These are phyloP conservation scores for Drosophila lacertosa DNA, from an alignment of 1,140 invertebrate genomes.

Conservation along the genomic window DNA sequence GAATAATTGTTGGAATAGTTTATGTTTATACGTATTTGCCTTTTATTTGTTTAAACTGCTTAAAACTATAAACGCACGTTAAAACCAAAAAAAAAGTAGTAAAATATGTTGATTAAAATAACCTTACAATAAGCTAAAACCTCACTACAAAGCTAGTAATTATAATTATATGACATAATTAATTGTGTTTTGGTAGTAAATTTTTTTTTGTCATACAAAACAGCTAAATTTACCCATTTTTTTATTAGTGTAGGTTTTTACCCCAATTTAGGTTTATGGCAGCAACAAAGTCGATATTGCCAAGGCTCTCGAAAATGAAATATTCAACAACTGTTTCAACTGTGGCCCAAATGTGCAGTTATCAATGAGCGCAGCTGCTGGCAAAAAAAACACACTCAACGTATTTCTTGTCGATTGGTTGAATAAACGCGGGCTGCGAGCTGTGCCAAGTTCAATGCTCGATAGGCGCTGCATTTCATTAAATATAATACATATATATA, in stretches of 20 bases:
- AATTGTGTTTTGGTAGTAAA: background rate
- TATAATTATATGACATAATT: too few relatives aligned
- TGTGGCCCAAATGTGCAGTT: constrained; percentile 2
- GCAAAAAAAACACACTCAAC: constrained; percentile 6
- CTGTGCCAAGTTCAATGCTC: constrained; percentile 62
- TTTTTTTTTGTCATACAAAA: too few relatives aligned
- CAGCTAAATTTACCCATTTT: background rate
- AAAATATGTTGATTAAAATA: too few relatives aligned
- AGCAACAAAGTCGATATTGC: background rate
- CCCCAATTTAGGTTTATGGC: background rate
- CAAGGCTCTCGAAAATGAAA: background rate
- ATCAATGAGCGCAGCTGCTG: constrained; percentile 1
- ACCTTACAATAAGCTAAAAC: too few relatives aligned
- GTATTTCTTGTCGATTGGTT: constrained; percentile 6
- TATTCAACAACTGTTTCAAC: background rate
- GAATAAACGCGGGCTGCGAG: constrained; percentile 2
- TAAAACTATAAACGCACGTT: too few relatives aligned
- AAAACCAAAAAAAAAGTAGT: too few relatives aligned
- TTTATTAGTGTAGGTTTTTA: background rate
- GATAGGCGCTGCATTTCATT: constrained; percentile 45
- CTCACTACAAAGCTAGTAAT: too few relatives aligned
- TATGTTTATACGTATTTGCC: too few relatives aligned
- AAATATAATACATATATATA: constrained; percentile 4
- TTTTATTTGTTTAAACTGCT: too few relatives aligned
- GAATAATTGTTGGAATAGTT: too few relatives aligned